phyloP scores from a whole-genome alignment of 2,797 vertebrate species.

The Lepus townsendii region DNA sequence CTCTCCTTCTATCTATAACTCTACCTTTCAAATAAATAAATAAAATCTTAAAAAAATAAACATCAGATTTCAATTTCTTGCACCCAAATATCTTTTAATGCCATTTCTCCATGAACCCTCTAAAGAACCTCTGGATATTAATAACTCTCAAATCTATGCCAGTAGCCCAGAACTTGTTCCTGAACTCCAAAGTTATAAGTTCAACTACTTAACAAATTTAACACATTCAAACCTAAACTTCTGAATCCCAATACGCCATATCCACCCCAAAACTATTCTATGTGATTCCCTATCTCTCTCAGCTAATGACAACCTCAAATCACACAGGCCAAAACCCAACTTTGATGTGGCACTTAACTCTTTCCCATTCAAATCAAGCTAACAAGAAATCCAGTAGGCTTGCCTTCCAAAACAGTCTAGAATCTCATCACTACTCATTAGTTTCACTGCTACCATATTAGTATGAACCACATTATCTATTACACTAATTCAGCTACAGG shows the following conservation, averaged over 20 bases:
- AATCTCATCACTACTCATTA: not conserved
- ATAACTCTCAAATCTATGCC: too few relatives aligned
- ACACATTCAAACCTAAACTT: not conserved
- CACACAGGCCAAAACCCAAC: constrained; percentile 3
- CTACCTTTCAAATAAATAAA: too few relatives aligned
- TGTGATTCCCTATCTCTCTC: not conserved
- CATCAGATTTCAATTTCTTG: too few relatives aligned
- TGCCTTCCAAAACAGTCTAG: not conserved
- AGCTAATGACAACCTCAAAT: not conserved
- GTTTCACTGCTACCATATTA: not conserved
- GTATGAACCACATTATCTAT: not conserved
- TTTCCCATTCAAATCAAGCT: not conserved
- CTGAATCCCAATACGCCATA: not conserved
- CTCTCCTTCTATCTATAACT: too few relatives aligned
- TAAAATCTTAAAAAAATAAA: too few relatives aligned
- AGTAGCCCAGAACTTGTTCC: not conserved
- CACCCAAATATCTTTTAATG: too few relatives aligned
- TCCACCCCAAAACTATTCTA: not conserved
- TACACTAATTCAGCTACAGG: not conserved
- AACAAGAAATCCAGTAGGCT: constrained; percentile 25
- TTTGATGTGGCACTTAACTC: not conserved
- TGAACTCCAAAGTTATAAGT: not conserved
- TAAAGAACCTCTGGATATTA: too few relatives aligned
- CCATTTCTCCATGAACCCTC: too few relatives aligned
- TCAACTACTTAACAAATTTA: not conserved